Percentiles rank a stretch among this genome's conserved stretches.
phyloP scores from a whole-genome alignment of 1,140 invertebrate genomes.

The Procambarus clarkii region DNA sequence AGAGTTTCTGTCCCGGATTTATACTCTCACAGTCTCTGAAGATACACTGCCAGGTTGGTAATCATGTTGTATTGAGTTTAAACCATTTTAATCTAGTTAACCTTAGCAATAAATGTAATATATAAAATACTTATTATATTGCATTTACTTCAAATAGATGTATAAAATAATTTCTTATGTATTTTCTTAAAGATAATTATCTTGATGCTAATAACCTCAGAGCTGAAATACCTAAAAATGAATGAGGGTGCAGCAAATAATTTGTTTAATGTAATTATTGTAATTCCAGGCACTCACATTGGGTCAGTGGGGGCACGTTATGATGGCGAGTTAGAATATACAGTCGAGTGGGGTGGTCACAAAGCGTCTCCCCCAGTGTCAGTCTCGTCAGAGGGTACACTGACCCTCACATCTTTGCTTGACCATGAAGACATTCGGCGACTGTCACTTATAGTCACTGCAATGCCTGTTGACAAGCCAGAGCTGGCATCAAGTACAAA shows the following conservation, averaged over 20 bases:
- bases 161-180: no score
- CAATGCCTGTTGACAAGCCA: constrained; percentile 90
- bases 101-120: not conserved
- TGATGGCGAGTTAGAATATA: constrained; percentile 65
- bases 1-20: constrained; percentile 83
- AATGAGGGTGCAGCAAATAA: not conserved
- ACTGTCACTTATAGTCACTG: constrained; percentile 91
- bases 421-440: constrained; percentile 89
- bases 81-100: not conserved
- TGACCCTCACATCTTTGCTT: constrained; percentile 89
- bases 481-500: constrained; percentile 83
- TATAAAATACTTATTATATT: not conserved
- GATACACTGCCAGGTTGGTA: constrained; percentile 64
- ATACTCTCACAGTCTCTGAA: constrained; percentile 76
- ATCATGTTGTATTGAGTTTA: not conserved
- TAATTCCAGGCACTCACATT: constrained; percentile 59
- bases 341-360: constrained; percentile 82
- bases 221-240: no score
- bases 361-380: constrained; percentile 90
- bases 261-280: not conserved
- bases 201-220: no score
- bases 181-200: no score
- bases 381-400: constrained; percentile 88
- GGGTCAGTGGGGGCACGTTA: constrained; percentile 68
- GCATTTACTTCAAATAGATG: no score